phyloP scores from a whole-genome alignment of 2,888 invertebrate genomes.

The Nymphalis urticae region DNA sequence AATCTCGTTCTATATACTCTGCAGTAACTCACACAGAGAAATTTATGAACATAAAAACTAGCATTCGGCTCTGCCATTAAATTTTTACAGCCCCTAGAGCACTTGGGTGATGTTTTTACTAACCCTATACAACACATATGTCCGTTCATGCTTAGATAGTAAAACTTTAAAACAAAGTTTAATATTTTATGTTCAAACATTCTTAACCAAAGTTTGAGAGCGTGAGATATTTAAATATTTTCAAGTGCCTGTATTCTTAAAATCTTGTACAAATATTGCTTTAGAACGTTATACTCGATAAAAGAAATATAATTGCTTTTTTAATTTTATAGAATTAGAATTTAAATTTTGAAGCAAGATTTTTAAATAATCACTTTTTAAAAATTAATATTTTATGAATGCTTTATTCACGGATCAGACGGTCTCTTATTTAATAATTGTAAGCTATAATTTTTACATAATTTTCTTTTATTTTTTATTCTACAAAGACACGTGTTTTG shows the following conservation, averaged over 20 bases:
- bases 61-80: conserved; percentile 25
- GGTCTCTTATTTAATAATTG: too few species aligned
- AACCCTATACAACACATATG: conserved; percentile 22
- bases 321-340: too few species aligned
- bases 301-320: too few species aligned
- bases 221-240: conserved; percentile 27
- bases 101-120: conserved; percentile 33
- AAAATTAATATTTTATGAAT: too few species aligned
- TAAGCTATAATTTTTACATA: too few species aligned
- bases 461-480: too few species aligned
- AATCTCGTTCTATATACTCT: background rate
- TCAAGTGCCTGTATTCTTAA: too few species aligned
- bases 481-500: too few species aligned
- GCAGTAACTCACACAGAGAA: conserved; percentile 13
- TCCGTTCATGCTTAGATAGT: conserved; percentile 5
- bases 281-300: background rate
- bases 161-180: conserved; percentile 6
- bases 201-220: conserved; percentile 14
- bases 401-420: too few species aligned
- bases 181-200: conserved; percentile 8
- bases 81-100: conserved; percentile 34
- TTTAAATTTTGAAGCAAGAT: too few species aligned
- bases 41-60: conserved; percentile 31
- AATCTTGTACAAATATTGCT: too few species aligned
- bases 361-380: too few species aligned